Base-by-base conservation (phyloP, 2,888 invertebrate species). In the Pollenia labialis region DNA sequence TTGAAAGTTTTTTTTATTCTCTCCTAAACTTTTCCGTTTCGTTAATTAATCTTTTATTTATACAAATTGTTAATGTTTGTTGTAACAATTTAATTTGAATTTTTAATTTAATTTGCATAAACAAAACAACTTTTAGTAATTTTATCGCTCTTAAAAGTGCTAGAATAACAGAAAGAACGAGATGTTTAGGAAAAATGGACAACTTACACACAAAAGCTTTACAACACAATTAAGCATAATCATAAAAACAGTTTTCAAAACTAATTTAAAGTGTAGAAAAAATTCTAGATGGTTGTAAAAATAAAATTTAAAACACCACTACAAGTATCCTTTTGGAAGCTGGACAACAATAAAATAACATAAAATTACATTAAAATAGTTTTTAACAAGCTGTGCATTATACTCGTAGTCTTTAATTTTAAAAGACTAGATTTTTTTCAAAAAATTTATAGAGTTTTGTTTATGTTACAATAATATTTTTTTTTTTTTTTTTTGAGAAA, bases 141-240 rank as follows among this genome's bases (percentile, higher is more conserved):
- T 66, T 66, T 46, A 58, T 68, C 16, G 16, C 32, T 48, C 12
- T 2, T 4, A 14, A 10, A 16, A 32, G 32, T 32, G 32, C 32
- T 32, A 6, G 32, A 56, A 32, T 42, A 32, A 32, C 32, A 6
- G 32, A 32, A 32, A 32, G 32, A 6, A 32, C 32, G 32, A 32
- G 32, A 32, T 32, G 32, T 32, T 32, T 6, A 32, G 32, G 9
- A 32, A n/a, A 32, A 32, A 66, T 66, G 68, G 52, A 68, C 46
- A 71, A 52, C 42, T 62, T 60, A 62, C 62, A 62, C 50, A 62
- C 32, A 52, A 76, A 71, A 74, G 60, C 80, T 80, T 82, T 60
- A 66, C 71, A 80, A 86, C n/a, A 83, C 86, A 83, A 75, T 86
- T 82, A 75, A 86, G 64, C 79, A 69, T 79, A 75, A 86, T 69